These are phyloP conservation scores for Drosophila aff. DNA, from an alignment of 1,140 invertebrate genomes.

Conservation along the genomic window DNA sequence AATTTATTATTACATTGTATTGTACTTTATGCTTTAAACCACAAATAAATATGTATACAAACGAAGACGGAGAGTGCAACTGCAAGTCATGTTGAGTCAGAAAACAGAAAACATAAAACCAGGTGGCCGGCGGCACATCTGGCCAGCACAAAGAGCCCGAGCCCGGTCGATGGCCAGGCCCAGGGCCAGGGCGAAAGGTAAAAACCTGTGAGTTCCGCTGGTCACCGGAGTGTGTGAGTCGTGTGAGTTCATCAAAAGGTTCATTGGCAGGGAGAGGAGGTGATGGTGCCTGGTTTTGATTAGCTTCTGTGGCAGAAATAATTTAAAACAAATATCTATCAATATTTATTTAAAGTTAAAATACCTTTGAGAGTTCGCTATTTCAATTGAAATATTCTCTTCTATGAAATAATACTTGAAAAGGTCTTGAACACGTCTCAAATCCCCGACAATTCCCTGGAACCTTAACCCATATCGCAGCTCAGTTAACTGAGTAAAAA, in stretches of 20 bases:
- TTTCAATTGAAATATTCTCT: background rate
- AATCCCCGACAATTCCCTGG: background rate
- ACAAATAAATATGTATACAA: slow-evolving; percentile 48
- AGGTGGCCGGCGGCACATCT: slow-evolving; percentile 9
- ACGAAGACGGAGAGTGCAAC: background rate
- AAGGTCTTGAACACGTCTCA: background rate
- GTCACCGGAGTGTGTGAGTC: background rate
- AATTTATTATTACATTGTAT: slow-evolving; percentile 63
- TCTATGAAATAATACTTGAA: background rate
- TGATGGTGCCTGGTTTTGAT: background rate
- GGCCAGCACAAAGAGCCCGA: background rate
- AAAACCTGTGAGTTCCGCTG: background rate
- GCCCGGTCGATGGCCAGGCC: slow-evolving; percentile 7
- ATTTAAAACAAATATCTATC: background rate
- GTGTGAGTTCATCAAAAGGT: background rate
- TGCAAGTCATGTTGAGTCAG: slow-evolving; percentile 28
- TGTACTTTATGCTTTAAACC: slow-evolving; percentile 58
- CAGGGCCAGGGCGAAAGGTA: background rate
- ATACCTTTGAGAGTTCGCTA: background rate
- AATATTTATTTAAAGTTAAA: background rate
- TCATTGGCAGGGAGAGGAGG: background rate
- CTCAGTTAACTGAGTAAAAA: background rate
- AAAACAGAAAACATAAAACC: background rate
- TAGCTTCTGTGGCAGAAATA: background rate
- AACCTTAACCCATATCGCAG: background rate